These are phyloP conservation scores for Lycia hirtaria DNA, from an alignment of 2,888 invertebrate genomes.

Conservation along the genomic window DNA sequence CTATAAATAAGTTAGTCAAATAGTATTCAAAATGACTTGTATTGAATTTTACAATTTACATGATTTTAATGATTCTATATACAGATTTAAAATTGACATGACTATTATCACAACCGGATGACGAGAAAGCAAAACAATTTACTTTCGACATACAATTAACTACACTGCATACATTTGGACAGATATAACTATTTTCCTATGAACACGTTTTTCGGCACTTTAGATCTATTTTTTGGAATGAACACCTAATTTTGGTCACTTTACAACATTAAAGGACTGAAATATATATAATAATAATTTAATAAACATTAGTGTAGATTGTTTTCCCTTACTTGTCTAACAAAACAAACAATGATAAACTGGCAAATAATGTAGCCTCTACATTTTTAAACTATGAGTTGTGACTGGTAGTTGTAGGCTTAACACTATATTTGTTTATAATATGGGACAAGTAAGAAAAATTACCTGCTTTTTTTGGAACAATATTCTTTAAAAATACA, in stretches of 20 bases:
- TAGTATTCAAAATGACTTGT: neutral
- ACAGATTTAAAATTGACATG: constrained; percentile 16
- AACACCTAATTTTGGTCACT: constrained; percentile 24
- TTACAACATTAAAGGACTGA: constrained; percentile 8
- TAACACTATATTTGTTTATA: too few species aligned
- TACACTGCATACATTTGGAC: constrained; percentile 33
- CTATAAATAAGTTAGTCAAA: neutral
- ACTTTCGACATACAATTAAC: constrained; percentile 36
- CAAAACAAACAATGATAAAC: too few species aligned
- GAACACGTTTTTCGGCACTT: constrained; percentile 38
- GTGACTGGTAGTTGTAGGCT: too few species aligned
- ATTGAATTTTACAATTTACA: neutral
- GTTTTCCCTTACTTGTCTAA: too few species aligned
- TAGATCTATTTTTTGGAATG: constrained; percentile 18
- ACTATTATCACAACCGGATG: constrained; percentile 22
- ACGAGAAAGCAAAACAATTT: constrained; percentile 21
- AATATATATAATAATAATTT: neutral
- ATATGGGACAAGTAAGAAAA: too few species aligned
- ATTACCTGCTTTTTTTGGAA: too few species aligned
- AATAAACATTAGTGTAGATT: constrained; percentile 3
- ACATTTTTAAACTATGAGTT: too few species aligned
- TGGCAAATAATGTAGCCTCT: too few species aligned
- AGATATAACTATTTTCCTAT: constrained; percentile 20
- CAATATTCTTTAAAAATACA: too few species aligned
- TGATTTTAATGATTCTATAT: neutral